Evolutionary conservation across 2,113 vertebrate species (phyloP).

Genomic region (Helogale parvula): DNA sequence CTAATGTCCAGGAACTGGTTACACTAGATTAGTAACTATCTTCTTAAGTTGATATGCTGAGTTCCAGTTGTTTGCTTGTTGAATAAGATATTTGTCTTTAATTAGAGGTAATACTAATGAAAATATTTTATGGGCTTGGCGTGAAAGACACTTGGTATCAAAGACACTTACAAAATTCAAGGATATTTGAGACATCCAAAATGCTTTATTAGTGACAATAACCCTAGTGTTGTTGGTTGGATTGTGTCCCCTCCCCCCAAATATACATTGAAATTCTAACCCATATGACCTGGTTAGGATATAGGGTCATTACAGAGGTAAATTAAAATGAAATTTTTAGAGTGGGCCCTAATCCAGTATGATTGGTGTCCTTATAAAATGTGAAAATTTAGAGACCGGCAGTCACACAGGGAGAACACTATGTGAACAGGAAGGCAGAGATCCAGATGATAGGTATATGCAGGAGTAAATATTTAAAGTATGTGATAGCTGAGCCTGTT

Average conservation of each 20-base stretch:
- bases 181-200: not conserved
- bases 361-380: not conserved
- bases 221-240: not conserved
- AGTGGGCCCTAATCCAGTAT: not conserved
- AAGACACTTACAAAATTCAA: not conserved
- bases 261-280: not conserved
- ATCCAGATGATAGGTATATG: not conserved
- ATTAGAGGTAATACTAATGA: not conserved
- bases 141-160: not conserved
- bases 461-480: not conserved
- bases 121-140: not conserved
- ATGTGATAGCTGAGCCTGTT: not conserved
- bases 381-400: not conserved
- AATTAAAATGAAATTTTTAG: not conserved
- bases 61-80: not conserved
- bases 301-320: not conserved
- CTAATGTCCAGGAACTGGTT: not conserved
- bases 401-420: not conserved
- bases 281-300: not conserved
- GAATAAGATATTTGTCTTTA: slow-evolving; percentile 21
- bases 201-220: not conserved
- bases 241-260: not conserved
- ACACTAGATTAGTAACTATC: not conserved
- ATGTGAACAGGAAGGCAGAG: not conserved
- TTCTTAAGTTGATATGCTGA: not conserved